Conservation (phyloP, 2,797 vertebrate species). For the Forpus xanthops region DNA sequence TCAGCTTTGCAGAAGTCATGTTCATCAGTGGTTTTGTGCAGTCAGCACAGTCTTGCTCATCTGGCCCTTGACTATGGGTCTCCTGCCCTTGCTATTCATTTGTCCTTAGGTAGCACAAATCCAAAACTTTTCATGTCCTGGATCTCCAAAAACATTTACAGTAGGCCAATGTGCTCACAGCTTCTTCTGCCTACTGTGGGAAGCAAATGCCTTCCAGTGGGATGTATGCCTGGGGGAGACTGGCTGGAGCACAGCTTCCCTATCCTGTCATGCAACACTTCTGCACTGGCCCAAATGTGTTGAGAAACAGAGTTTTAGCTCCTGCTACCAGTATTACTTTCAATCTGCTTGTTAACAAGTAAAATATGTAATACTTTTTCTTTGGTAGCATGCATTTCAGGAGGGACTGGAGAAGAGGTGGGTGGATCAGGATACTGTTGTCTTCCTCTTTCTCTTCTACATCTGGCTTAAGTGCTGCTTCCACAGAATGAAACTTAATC, state of each 20-base stretch:
- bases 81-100: background rate
- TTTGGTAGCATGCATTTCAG: background rate
- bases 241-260: background rate
- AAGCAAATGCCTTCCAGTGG: background rate
- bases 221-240: background rate
- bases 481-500: background rate
- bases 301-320: background rate
- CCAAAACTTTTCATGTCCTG: background rate
- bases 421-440: background rate
- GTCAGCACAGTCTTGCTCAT: background rate
- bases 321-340: background rate
- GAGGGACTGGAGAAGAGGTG: background rate
- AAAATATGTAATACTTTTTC: background rate
- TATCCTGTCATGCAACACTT: fast-evolving
- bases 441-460: background rate
- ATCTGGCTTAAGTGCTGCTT: background rate
- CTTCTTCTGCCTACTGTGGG: background rate
- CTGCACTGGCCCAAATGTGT: background rate
- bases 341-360: background rate
- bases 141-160: background rate
- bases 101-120: background rate
- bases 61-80: background rate
- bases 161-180: background rate
- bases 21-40: background rate
- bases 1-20: background rate